Base-by-base conservation (phyloP, 2,797 vertebrate genomes). In the Phrynocephalus vlangalii region DNA sequence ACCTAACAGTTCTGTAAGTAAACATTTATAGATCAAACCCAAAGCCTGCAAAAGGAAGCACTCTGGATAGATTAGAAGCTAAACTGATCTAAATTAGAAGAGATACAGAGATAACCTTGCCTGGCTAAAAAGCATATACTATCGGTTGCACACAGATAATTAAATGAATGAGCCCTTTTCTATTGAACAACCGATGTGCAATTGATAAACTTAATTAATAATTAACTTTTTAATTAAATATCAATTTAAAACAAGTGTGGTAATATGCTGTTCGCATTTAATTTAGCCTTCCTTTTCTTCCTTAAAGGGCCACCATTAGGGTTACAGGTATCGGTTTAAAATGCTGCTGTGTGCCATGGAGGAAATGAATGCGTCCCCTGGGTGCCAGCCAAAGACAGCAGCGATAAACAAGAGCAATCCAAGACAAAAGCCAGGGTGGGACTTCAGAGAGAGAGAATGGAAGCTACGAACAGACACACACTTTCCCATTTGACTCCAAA, bases 211-310 rank as follows among this genome's bases (percentile, higher is more conserved):
- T 94, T 93, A 96, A 95, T 97, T 97, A 98, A 97, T 98, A 97
- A 98, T 98, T 97, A 97, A 97, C 94, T 97, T 97, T 97, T 96
- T 95, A 97, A 97, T 97, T 97, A 97, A 96, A 96, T 96, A 96
- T 96, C 95, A 96, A 96, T 97, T 96, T 96, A 94, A 95, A 95
- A 94, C 95, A 95, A 95, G 93, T 94, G 91, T 95, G 92, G 94
- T 94, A 95, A 95, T 95, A 94, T 92, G 95, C 92, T 91, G 90
- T 93, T 95, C 0, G 87, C 93, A 94, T 94, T 96, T 92, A 94
- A 95, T 92, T 93, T 91, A 92, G 87, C 93, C 92, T 63, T 90
- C 86, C 90, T 94, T 95, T 93, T 93, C 91, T 94, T 95, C 90
- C 10, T 91, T 92, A 90, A 95, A 90, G 89, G 84, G 72, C 80